Evolutionary conservation across 2,888 invertebrate genomes (phyloP), one percentile per base, ranked within the genome.

Genomic region (Cremastinae sp.): DNA sequence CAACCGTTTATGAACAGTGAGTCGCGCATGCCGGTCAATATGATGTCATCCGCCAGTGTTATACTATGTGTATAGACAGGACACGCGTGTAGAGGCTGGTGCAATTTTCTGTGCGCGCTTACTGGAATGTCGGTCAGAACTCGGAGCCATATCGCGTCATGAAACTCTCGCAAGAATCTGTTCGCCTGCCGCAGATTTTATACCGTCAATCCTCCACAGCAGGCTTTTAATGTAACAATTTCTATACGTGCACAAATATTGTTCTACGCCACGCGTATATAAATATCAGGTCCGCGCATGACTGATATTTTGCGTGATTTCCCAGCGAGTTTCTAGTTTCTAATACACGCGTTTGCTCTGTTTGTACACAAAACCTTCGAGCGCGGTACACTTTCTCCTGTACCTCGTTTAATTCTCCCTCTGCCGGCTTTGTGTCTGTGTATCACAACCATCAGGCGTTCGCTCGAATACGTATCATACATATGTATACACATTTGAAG

Each of bases 81-180:
- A n/a, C 37, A 37, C 14, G 14, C 51, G 10, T 86, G 85, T 85
- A 83, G 81, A 82, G 83, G 41, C 55, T 66, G 87, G 85, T 83
- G 87, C 84, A 86, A 86, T 86, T 86, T 76, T 69, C 69, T 53
- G 64, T 53, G 59, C 68, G 62, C 62, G 78, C 73, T 72, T n/a
- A n/a, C n/a, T 80, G 86, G 87, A 85, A 88, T 88, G 86, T 88
- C 87, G 87, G 88, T 86, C 86, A 86, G n/a, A n/a, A n/a, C 64
- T 73, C 43, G 45, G 68, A 71, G 71, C 62, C 61, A 55, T 76
- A 80, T 84, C 83, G 86, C 74, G 87, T 88, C 88, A 88, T 86
- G 87, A 88, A 87, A 87, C 84, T 86, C 76, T 73, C 64, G 81
- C 83, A 86, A 81, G 87, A 84, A 86, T 87, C 85, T 84, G 59